These are phyloP conservation scores for Apantesis nais DNA, from an alignment of 2,888 invertebrate species.

Conservation along the genomic window DNA sequence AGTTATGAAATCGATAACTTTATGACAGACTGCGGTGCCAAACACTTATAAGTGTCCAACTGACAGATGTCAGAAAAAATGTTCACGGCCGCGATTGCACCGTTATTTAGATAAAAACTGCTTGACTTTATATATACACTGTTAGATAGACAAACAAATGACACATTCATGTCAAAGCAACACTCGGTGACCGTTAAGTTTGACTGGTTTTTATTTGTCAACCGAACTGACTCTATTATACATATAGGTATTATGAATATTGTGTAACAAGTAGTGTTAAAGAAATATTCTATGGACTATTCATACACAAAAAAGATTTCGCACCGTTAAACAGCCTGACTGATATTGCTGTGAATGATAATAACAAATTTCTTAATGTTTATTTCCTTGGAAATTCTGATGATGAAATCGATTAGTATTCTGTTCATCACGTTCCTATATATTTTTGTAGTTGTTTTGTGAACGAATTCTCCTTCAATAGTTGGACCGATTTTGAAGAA, in stretches of 20 bases:
- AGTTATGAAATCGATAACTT: no score
- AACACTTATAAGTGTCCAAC: neutral
- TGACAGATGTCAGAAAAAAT: neutral
- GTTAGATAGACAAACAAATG: neutral
- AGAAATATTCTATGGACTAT: no score
- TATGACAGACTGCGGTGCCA: neutral
- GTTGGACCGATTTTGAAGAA: neutral
- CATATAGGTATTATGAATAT: no score
- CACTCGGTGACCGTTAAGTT: neutral
- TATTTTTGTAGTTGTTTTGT: neutral
- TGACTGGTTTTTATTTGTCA: neutral
- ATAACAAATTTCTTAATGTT: constrained; percentile 1
- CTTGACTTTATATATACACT: no score
- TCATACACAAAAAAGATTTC: neutral
- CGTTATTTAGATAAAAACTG: neutral
- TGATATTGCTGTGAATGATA: neutral
- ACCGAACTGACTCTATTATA: neutral
- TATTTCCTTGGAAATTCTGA: neutral
- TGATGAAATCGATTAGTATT: neutral
- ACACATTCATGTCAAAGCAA: neutral
- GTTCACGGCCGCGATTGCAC: neutral
- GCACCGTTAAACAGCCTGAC: neutral
- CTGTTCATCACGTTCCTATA: neutral
- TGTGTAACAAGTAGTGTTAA: neutral
- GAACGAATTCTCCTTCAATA: neutral